phyloP scores from a whole-genome alignment of 2,888 invertebrate species.

The Amphiduros pacificus region DNA sequence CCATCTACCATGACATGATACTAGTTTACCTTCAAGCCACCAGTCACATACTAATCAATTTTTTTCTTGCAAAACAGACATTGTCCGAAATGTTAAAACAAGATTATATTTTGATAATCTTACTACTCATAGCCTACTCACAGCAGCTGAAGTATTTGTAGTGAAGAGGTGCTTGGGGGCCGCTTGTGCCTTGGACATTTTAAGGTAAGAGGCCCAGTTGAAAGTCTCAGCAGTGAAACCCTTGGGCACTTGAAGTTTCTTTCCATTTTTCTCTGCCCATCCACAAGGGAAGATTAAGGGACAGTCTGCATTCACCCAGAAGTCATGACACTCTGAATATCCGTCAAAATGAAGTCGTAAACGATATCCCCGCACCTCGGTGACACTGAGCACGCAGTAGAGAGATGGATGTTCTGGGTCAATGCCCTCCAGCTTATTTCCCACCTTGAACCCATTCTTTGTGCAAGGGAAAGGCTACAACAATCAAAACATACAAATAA shows the following conservation, averaged over 20 bases:
- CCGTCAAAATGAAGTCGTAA: conserved; percentile 90
- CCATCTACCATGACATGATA: too few species aligned
- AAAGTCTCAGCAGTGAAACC: conserved; percentile 65
- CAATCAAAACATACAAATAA: not conserved
- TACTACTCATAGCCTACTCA: conserved; percentile 16
- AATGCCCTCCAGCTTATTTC: conserved; percentile 90
- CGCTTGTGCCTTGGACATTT: conserved; percentile 72
- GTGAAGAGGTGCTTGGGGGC: conserved; percentile 77
- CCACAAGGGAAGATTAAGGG: conserved; percentile 87
- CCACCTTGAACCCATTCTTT: conserved; percentile 72
- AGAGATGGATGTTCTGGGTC: conserved; percentile 89
- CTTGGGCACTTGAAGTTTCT: conserved; percentile 78
- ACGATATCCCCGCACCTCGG: conserved; percentile 76
- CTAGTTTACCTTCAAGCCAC: too few species aligned
- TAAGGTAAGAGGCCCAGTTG: conserved; percentile 83
- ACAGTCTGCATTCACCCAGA: conserved; percentile 92
- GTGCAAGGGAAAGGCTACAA: conserved; percentile 68
- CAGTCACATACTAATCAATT: too few species aligned
- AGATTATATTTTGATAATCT: not conserved
- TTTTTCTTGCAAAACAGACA: too few species aligned
- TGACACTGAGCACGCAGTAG: conserved; percentile 85
- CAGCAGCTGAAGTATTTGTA: conserved; percentile 38
- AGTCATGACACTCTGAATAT: conserved; percentile 84
- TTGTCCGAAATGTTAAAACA: too few species aligned
- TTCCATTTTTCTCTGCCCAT: conserved; percentile 87